Evolutionary conservation across 2,113 vertebrate genomes (phyloP).

Genomic region (Zeus faber): DNA sequence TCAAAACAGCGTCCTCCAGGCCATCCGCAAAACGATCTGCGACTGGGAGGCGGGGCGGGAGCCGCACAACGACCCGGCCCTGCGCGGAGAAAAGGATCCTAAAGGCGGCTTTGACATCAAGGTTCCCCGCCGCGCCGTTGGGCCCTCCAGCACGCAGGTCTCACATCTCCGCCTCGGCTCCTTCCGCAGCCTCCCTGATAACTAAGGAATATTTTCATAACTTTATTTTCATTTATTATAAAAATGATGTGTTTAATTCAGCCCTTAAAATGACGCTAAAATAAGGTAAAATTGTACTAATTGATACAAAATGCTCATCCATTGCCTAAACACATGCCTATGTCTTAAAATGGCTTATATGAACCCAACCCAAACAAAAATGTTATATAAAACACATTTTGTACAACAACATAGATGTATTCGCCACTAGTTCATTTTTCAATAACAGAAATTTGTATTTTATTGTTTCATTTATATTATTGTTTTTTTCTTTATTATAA

Average conservation of each 20-base stretch:
- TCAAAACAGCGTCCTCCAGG: conserved; percentile 87
- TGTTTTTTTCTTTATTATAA: too few species aligned
- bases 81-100: conserved; percentile 96
- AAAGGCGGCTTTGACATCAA: conserved; percentile 99
- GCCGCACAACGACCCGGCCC: conserved; percentile 93
- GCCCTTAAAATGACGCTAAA: not conserved
- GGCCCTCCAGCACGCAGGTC: conserved; percentile 95
- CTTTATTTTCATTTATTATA: too few species aligned
- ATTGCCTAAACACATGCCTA: too few species aligned
- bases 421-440: too few species aligned
- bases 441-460: too few species aligned
- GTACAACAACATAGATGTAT: too few species aligned
- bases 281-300: not conserved
- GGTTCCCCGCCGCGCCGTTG: conserved; percentile 93
- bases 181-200: not conserved
- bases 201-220: too few species aligned
- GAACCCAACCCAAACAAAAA: too few species aligned
- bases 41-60: conserved; percentile 96
- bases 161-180: not conserved
- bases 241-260: too few species aligned
- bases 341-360: too few species aligned
- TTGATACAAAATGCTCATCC: not conserved
- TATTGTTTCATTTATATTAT: too few species aligned
- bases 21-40: conserved; percentile 95
- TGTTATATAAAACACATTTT: too few species aligned